Evolutionary conservation across 2,888 invertebrate species (phyloP), one percentile per base, ranked within the genome.

Genomic region (Conops quadrifasciatus): DNA sequence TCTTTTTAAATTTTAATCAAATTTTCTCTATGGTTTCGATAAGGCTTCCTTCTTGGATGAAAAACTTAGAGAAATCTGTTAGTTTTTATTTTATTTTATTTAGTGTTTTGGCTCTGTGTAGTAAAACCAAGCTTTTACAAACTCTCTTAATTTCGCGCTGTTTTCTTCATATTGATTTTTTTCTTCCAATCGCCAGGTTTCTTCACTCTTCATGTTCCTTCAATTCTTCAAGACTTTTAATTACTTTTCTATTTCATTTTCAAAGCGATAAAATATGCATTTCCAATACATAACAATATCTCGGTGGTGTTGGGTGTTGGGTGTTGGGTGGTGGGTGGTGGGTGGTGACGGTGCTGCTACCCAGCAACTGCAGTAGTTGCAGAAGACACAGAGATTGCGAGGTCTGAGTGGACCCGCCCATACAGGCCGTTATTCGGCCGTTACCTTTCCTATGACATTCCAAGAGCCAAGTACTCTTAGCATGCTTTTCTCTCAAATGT

Each of bases 161-260:
- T 49, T 49, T 49, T 16, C 49, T 49, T 49, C 11, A n/a, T 49
- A n/a, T 19, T 11, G 15, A n/a, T 49, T 49, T 1, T 58, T 28
- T 26, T 16, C n/a, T 3, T 21, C 4, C 58, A 13, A 11, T 43
- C 2, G 13, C 36, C n/a, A 43, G 16, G n/a, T 45, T 45, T 45
- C 45, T 36, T 21, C 63, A 21, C 2, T 63, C 63, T 11, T 45
- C 63, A 21, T 47, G 13, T 45, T 24, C 47, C 47, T 16, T 13
- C 43, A 2, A 11, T n/a, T 28, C 1, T 21, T 30, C 9, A 16
- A n/a, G 15, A 21, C 30, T 56, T 66, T 66, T 66, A 66, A 66
- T 66, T 66, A 66, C 51, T 53, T 66, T 53, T 30, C 53, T 15
- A 36, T 66, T 36, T 53, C 28, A 47, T 65, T 15, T 65, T 36